These are phyloP conservation scores for Donacobius atricapilla DNA, from an alignment of 2,113 vertebrate genomes.

Conservation along the genomic window DNA sequence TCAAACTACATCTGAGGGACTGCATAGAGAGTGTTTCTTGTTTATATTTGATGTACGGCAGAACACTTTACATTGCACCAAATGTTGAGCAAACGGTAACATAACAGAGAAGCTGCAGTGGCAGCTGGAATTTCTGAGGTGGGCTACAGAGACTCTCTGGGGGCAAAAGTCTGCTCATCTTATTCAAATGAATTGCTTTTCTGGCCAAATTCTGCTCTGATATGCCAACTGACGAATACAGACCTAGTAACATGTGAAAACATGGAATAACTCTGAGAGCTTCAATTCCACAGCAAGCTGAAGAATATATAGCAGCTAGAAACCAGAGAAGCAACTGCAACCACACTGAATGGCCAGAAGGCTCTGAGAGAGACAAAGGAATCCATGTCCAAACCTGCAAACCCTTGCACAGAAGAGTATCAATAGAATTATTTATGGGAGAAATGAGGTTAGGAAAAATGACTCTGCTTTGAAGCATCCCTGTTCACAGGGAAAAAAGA, in stretches of 20 bases:
- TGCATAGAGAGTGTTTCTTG: conserved; percentile 68
- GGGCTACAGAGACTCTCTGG: conserved; percentile 60
- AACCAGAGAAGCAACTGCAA: neutral
- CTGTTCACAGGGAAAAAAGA: neutral
- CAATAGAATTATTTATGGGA: neutral
- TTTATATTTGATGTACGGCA: conserved; percentile 68
- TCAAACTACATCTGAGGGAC: conserved; percentile 65
- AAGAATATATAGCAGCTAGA: neutral
- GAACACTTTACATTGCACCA: conserved; percentile 70
- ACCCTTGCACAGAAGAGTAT: neutral
- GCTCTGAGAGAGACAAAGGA: neutral
- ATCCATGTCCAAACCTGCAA: neutral
- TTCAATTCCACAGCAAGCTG: neutral
- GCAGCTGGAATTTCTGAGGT: conserved; percentile 69
- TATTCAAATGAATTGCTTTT: conserved; percentile 61
- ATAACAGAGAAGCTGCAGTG: conserved; percentile 61
- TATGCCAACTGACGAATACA: conserved; percentile 54
- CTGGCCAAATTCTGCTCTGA: conserved; percentile 57
- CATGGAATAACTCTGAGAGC: conserved; percentile 37
- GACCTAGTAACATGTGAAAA: conserved; percentile 60
- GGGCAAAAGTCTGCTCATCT: conserved; percentile 67
- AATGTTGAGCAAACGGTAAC: conserved; percentile 69
- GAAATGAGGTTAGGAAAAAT: neutral
- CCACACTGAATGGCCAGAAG: neutral
- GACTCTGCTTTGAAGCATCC: neutral